These are phyloP conservation scores for Channa argus DNA, from an alignment of 2,113 vertebrate species.

Conservation along the genomic window DNA sequence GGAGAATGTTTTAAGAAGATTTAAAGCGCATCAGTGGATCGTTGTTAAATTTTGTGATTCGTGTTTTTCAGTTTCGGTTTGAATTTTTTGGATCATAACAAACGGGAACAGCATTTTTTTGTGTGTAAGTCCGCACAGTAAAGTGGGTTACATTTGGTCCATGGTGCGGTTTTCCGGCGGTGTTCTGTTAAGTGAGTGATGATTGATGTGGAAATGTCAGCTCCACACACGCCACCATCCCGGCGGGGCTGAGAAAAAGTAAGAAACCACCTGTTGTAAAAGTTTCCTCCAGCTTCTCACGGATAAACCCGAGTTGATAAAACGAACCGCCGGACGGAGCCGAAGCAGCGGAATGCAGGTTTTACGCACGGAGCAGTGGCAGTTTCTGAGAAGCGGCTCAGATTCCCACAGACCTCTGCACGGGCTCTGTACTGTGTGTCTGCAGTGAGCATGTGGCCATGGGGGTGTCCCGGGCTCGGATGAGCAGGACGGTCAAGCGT, in stretches of 20 bases:
- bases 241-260: constrained; percentile 29
- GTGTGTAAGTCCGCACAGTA: neutral
- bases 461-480: constrained; percentile 74
- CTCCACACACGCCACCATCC: constrained; percentile 24
- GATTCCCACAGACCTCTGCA: neutral
- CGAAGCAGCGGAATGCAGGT: constrained; percentile 34
- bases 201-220: constrained; percentile 58
- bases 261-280: constrained; percentile 72
- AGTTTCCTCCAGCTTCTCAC: constrained; percentile 48
- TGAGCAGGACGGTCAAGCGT: constrained; percentile 77
- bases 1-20: neutral
- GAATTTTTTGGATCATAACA: neutral
- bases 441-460: constrained; percentile 66
- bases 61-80: neutral
- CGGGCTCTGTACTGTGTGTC: constrained; percentile 7
- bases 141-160: neutral
- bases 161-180: neutral
- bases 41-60: neutral
- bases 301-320: constrained; percentile 46
- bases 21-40: neutral
- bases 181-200: constrained; percentile 36
- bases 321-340: constrained; percentile 24
- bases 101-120: neutral
- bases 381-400: neutral
- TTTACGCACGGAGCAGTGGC: constrained; percentile 35